Conservation (phyloP, 2,113 vertebrate genomes). For the Setophaga petechia region DNA sequence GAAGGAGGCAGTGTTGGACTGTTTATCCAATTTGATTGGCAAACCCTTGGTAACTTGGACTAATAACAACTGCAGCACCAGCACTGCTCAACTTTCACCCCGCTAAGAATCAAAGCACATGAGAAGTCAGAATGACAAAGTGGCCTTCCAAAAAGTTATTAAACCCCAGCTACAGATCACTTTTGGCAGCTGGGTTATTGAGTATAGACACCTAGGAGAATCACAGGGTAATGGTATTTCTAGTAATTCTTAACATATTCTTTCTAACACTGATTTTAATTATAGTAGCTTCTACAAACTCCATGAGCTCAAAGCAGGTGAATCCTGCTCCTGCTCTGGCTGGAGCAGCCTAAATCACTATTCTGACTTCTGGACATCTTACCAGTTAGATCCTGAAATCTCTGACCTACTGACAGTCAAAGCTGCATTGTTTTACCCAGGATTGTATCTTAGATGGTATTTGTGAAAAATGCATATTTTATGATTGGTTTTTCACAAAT, state of each 20-base stretch:
- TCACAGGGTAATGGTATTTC: not conserved
- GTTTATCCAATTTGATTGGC: not conserved
- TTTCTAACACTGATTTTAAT: not conserved
- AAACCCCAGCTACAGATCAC: not conserved
- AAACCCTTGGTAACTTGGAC: not conserved
- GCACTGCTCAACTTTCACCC: not conserved
- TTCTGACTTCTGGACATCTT: not conserved
- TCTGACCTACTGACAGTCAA: not conserved
- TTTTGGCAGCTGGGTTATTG: not conserved
- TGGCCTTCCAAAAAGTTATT: not conserved
- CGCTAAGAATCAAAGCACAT: fast-evolving
- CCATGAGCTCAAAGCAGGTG: not conserved
- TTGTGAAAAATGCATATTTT: too few species aligned
- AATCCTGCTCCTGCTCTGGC: not conserved
- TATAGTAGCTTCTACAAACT: not conserved
- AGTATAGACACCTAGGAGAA: not conserved
- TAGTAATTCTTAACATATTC: not conserved
- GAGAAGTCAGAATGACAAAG: not conserved
- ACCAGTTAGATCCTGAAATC: not conserved
- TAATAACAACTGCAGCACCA: not conserved
- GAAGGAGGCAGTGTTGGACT: not conserved
- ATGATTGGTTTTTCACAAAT: too few species aligned
- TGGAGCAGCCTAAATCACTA: not conserved
- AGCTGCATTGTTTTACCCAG: not conserved
- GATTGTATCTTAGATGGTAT: not conserved